phyloP scores from a whole-genome alignment of 2,113 vertebrate species.

The Garra rufa region DNA sequence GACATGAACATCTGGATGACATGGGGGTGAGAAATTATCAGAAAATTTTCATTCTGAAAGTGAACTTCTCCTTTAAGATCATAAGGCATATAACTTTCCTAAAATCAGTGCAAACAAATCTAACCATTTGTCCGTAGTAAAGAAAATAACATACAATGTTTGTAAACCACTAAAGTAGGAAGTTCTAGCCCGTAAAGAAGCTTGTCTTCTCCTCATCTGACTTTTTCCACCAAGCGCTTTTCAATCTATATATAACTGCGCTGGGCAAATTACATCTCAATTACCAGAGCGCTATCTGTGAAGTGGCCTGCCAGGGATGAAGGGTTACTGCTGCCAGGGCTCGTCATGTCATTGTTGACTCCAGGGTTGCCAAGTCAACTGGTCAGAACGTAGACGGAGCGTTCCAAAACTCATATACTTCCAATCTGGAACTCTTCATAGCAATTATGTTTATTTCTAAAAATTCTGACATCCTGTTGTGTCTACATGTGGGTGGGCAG shows the following conservation, averaged over 20 bases:
- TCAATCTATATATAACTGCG: slow-evolving; percentile 21
- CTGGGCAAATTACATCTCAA: slow-evolving; percentile 21
- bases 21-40: no score
- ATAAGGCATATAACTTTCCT: no score
- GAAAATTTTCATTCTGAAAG: no score
- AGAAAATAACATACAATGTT: neutral
- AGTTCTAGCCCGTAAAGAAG: neutral
- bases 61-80: no score
- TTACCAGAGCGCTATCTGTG: slow-evolving; percentile 30
- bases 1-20: no score
- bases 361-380: slow-evolving; percentile 26
- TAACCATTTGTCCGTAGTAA: neutral
- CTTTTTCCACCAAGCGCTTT: slow-evolving; percentile 18
- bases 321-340: neutral
- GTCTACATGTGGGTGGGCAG: slow-evolving; percentile 22
- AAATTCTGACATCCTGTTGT: slow-evolving; percentile 23
- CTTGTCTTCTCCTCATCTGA: slow-evolving; percentile 27
- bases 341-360: slow-evolving; percentile 16
- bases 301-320: slow-evolving; percentile 22
- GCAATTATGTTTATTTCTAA: slow-evolving; percentile 28
- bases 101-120: no score
- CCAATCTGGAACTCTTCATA: neutral
- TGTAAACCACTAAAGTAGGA: slow-evolving; percentile 1
- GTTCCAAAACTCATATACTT: neutral
- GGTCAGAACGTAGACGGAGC: neutral